Conservation (phyloP, 53 echinoderm and acorn worm genomes). For the Paracentrotus lividus region DNA sequence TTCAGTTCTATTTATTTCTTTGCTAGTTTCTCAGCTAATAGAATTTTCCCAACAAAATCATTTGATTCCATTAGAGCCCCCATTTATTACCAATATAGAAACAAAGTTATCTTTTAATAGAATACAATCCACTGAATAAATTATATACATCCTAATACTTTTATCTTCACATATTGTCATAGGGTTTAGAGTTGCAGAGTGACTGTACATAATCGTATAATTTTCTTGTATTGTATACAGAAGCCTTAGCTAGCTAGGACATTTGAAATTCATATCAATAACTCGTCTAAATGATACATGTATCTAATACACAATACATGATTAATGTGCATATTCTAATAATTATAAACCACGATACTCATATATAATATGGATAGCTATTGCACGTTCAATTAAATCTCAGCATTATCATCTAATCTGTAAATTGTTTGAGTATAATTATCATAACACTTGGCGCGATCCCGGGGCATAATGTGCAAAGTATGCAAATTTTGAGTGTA, state of each 20-base stretch:
- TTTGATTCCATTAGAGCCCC: no score
- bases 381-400: slow-evolving; percentile 3
- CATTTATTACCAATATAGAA: no score
- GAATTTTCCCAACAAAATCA: no score
- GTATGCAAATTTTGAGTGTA: no score
- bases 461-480: no score
- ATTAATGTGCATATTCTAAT: background rate
- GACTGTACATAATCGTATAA: background rate
- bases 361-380: background rate
- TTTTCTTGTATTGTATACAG: background rate
- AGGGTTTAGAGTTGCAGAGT: background rate
- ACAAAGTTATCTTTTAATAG: no score
- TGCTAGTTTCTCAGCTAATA: no score
- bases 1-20: no score
- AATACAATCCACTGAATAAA: no score
- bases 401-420: background rate
- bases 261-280: background rate
- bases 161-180: no score
- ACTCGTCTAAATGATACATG: background rate
- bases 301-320: background rate
- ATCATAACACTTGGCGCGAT: no score
- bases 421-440: background rate
- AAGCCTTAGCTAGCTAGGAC: background rate
- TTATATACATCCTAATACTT: no score
- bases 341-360: background rate